These are phyloP conservation scores for Andrena bicolor DNA, from an alignment of 2,888 invertebrate genomes.

Conservation along the genomic window DNA sequence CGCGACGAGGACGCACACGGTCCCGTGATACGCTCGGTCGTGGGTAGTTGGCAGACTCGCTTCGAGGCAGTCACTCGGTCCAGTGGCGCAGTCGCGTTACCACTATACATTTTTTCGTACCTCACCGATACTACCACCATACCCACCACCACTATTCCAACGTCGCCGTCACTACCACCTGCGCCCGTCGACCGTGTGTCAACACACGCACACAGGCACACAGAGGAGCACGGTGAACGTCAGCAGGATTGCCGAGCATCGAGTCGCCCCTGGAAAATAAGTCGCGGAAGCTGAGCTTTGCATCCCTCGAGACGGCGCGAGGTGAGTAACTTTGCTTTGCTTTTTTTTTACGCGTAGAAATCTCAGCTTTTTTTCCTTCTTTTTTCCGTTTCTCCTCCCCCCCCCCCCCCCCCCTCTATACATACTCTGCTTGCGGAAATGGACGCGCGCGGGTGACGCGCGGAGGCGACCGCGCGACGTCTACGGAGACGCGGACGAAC, in stretches of 20 bases:
- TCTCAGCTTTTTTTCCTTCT: not conserved
- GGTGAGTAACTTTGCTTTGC: conserved; percentile 33
- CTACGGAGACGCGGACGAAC: conserved; percentile 35
- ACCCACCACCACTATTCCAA: conserved; percentile 33
- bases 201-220: conserved; percentile 41
- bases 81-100: conserved; percentile 65
- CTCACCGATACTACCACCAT: conserved; percentile 39
- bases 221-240: conserved; percentile 31
- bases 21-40: conserved; percentile 24
- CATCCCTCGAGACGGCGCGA: conserved; percentile 45
- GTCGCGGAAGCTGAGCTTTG: conserved; percentile 23
- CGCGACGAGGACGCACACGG: conserved; percentile 52
- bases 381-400: not conserved
- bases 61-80: conserved; percentile 50
- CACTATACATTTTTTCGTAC: conserved; percentile 55
- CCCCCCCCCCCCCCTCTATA: not conserved
- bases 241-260: conserved; percentile 56
- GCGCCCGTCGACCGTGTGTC: conserved; percentile 47
- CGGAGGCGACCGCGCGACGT: conserved; percentile 21
- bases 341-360: not conserved
- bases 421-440: not conserved
- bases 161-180: conserved; percentile 53
- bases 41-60: conserved; percentile 49
- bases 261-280: conserved; percentile 64
- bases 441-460: conserved; percentile 27